Evolutionary conservation across 2,888 invertebrate genomes (phyloP).

Genomic region (Drosophila longiperda): DNA sequence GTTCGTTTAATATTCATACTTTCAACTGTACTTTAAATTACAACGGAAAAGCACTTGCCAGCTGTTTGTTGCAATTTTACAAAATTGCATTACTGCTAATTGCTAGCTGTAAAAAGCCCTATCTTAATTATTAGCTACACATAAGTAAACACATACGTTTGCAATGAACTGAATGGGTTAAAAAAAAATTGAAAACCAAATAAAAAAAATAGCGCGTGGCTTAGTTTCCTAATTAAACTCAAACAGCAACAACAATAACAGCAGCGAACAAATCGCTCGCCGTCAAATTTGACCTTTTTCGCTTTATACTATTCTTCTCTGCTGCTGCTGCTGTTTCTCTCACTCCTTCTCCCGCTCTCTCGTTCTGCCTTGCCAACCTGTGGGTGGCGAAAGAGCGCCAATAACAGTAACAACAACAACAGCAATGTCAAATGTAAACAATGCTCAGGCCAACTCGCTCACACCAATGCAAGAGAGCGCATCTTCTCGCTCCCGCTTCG

Average conservation of each 20-base stretch:
- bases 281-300: slow-evolving; percentile 77
- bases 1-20: slow-evolving; percentile 11
- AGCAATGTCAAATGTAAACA: slow-evolving; percentile 69
- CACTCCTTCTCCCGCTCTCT: slow-evolving; percentile 5
- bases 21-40: slow-evolving; percentile 43
- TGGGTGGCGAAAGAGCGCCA: slow-evolving; percentile 42
- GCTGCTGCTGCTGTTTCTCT: slow-evolving; percentile 19
- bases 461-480: slow-evolving; percentile 5
- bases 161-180: slow-evolving; percentile 48
- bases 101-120: slow-evolving; percentile 8
- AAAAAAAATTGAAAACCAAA: slow-evolving; percentile 12
- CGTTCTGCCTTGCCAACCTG: slow-evolving; percentile 34
- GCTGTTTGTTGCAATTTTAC: not conserved
- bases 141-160: not conserved
- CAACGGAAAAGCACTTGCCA: slow-evolving; percentile 18
- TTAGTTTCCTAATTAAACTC: slow-evolving; percentile 71
- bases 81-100: slow-evolving; percentile 23
- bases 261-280: slow-evolving; percentile 49
- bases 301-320: slow-evolving; percentile 28
- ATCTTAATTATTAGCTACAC: slow-evolving; percentile 16
- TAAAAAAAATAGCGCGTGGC: slow-evolving; percentile 34
- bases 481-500: slow-evolving; percentile 26
- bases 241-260: slow-evolving; percentile 9
- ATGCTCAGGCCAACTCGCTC: slow-evolving; percentile 50
- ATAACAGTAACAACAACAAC: slow-evolving; percentile 34